Evolutionary conservation across 2,113 vertebrate genomes (phyloP).

Genomic region (Perca schrenkii): DNA sequence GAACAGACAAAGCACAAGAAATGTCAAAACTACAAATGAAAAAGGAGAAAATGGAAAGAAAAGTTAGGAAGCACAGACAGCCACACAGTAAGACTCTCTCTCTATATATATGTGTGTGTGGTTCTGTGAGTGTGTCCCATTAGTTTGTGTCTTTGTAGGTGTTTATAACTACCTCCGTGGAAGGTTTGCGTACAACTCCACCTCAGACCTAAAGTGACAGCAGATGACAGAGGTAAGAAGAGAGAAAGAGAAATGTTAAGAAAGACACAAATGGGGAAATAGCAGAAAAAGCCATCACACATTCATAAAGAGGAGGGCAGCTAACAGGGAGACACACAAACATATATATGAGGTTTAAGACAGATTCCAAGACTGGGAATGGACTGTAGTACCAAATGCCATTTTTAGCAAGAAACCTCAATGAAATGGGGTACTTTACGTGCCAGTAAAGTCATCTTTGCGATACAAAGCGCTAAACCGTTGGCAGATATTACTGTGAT

Average conservation of each 20-base stretch:
- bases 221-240: conserved; percentile 68
- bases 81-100: conserved; percentile 24
- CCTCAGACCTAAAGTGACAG: conserved; percentile 83
- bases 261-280: conserved; percentile 60
- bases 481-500: conserved; percentile 61
- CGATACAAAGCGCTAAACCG: conserved; percentile 24
- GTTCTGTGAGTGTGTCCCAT: conserved; percentile 35
- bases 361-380: conserved; percentile 56
- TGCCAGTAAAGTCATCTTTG: conserved; percentile 41
- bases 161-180: conserved; percentile 84
- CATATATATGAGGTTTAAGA: conserved; percentile 46
- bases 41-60: conserved; percentile 57
- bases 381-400: conserved; percentile 36
- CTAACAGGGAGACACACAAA: conserved; percentile 50
- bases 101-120: neutral
- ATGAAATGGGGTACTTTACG: conserved; percentile 34
- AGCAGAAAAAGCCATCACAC: conserved; percentile 60
- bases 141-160: conserved; percentile 60
- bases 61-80: conserved; percentile 47
- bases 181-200: conserved; percentile 86
- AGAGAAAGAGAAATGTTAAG: conserved; percentile 61
- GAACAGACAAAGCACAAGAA: conserved; percentile 39
- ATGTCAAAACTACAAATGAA: conserved; percentile 43
- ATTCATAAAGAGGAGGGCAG: conserved; percentile 55
- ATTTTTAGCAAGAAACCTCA: conserved; percentile 48